Conservation (phyloP, 37 sponge, comb jelly and placozoan genomes). For the Aplysina aerophoba region DNA sequence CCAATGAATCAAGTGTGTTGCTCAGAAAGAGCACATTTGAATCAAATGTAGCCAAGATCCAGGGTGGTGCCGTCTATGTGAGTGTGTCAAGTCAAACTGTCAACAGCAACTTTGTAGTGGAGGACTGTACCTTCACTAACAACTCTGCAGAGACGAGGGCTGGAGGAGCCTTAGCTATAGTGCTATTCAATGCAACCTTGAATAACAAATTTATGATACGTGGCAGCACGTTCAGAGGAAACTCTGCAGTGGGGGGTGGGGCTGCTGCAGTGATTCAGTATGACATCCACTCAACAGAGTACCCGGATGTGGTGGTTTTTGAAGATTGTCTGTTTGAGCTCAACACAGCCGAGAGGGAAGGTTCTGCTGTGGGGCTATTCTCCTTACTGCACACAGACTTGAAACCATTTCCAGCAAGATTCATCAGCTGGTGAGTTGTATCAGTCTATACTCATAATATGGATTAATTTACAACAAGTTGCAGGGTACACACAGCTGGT, state of each 20-base stretch:
- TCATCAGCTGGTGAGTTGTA: no score
- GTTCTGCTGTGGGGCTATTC: conserved; percentile 80
- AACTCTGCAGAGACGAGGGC: conserved; percentile 57
- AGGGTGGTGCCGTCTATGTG: conserved; percentile 75
- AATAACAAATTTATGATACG: conserved; percentile 51
- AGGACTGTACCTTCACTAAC: conserved; percentile 39
- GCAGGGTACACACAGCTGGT: no score
- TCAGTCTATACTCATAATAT: no score
- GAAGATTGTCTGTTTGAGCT: conserved; percentile 41
- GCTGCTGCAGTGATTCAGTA: conserved; percentile 70
- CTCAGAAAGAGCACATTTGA: conserved; percentile 48
- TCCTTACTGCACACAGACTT: conserved; percentile 72
- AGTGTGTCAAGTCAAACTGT: conserved; percentile 41
- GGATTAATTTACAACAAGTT: no score
- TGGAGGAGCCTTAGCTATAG: conserved; percentile 70
- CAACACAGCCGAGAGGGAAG: conserved; percentile 66
- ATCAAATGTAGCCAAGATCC: conserved; percentile 56
- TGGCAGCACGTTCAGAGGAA: conserved; percentile 41
- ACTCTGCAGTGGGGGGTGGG: conserved; percentile 64
- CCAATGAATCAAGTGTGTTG: conserved; percentile 17
- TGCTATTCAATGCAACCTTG: conserved; percentile 50
- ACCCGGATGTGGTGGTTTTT: conserved; percentile 56
- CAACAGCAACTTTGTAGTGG: conserved; percentile 27
- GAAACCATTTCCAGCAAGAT: no score
- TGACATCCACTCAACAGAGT: conserved; percentile 40